phyloP scores from a whole-genome alignment of 2,888 invertebrate genomes.

The Thecocarcelia acutangulata region DNA sequence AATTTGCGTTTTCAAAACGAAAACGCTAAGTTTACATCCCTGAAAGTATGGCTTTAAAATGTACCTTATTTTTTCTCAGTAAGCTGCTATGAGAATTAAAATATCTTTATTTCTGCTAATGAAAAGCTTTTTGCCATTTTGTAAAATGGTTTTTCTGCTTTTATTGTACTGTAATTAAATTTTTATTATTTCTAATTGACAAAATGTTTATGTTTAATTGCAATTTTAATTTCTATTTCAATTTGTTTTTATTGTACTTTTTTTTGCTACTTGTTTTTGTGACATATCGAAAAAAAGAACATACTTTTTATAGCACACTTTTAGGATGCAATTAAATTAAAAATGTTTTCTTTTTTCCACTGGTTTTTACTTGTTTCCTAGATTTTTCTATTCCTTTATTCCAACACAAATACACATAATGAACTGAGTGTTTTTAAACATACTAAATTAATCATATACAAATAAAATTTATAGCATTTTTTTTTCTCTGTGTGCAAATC shows the following conservation, averaged over 20 bases:
- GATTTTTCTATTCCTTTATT: not conserved
- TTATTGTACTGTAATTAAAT: constrained; percentile 27
- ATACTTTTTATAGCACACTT: constrained; percentile 39
- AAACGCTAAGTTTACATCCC: too few species aligned
- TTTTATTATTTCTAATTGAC: constrained; percentile 32
- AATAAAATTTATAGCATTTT: constrained; percentile 42
- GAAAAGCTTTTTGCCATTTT: constrained; percentile 6
- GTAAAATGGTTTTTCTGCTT: not conserved
- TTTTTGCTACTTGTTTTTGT: not conserved
- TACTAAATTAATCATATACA: constrained; percentile 38
- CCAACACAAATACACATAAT: constrained; percentile 15
- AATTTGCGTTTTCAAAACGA: too few species aligned
- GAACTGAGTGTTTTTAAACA: constrained; percentile 30
- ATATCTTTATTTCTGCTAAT: not conserved
- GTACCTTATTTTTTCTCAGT: too few species aligned
- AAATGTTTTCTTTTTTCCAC: constrained; percentile 8
- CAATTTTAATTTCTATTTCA: constrained; percentile 21
- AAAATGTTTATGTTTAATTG: constrained; percentile 41
- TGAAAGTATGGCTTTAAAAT: too few species aligned
- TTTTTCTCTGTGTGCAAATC: not conserved
- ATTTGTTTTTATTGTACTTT: constrained; percentile 8
- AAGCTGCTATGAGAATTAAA: too few species aligned
- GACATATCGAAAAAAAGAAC: not conserved
- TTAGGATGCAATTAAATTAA: constrained; percentile 54
- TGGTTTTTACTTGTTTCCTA: not conserved